phyloP scores from a whole-genome alignment of 1,140 invertebrate genomes.

The Drosophila carrolli region DNA sequence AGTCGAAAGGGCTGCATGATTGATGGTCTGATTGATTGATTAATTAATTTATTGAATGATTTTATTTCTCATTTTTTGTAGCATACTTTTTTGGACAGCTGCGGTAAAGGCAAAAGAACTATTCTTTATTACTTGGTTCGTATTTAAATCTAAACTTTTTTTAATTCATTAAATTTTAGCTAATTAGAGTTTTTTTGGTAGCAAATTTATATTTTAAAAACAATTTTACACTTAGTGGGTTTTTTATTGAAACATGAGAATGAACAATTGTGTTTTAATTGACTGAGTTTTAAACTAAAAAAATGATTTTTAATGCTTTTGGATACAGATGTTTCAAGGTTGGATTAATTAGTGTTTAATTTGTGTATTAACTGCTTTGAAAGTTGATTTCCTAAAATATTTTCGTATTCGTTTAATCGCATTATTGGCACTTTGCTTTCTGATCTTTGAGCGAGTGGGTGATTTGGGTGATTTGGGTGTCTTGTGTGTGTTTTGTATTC shows the following conservation, averaged over 20 bases:
- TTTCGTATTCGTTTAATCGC: slow-evolving; percentile 11
- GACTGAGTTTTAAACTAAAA: slow-evolving; percentile 8
- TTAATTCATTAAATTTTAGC: background rate
- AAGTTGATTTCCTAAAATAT: too few relatives aligned
- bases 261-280: slow-evolving; percentile 8
- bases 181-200: background rate
- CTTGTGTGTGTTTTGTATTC: slow-evolving; percentile 1
- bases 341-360: slow-evolving; percentile 13
- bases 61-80: slow-evolving; percentile 2
- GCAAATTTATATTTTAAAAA: background rate
- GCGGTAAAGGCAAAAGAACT: slow-evolving; percentile 3
- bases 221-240: background rate
- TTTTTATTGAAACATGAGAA: slow-evolving; percentile 1
- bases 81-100: background rate
- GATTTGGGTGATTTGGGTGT: slow-evolving; percentile 15
- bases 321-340: background rate
- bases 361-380: background rate
- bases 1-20: slow-evolving; percentile 27
- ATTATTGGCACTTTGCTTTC: slow-evolving; percentile 65
- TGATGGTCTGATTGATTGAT: slow-evolving; percentile 39
- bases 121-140: background rate
- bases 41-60: slow-evolving; percentile 35
- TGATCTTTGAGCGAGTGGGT: slow-evolving; percentile 37
- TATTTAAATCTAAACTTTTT: background rate
- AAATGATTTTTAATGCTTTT: slow-evolving; percentile 5